phyloP scores from a whole-genome alignment of 2,113 vertebrate genomes.

The Rhinogobius similis region DNA sequence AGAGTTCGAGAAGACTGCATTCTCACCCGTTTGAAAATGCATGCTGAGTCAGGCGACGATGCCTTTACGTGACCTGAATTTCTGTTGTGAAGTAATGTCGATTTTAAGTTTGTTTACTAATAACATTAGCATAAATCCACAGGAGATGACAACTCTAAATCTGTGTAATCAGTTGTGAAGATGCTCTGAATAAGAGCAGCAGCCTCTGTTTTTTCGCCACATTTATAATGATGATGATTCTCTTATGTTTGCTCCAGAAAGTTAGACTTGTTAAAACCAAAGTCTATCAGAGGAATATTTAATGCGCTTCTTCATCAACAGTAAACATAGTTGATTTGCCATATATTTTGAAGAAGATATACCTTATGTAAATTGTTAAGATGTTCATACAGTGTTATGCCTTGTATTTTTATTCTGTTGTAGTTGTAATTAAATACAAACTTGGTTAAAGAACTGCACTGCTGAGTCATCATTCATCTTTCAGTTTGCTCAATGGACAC shows the following conservation, averaged over 20 bases:
- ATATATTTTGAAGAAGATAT: not conserved
- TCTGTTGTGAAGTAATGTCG: conserved; percentile 52
- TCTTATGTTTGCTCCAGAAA: conserved; percentile 21
- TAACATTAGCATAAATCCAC: conserved; percentile 62
- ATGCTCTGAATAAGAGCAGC: conserved; percentile 4
- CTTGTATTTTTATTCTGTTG: not conserved
- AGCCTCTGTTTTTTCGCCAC: conserved; percentile 11
- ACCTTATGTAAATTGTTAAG: not conserved
- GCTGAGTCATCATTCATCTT: conserved; percentile 61
- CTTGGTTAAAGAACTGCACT: conserved; percentile 23
- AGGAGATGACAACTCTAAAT: conserved; percentile 52
- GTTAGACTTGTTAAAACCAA: conserved; percentile 9
- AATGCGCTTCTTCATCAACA: not conserved
- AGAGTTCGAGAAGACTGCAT: conserved; percentile 1
- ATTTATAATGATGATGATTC: conserved; percentile 17
- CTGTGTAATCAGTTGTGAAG: conserved; percentile 52
- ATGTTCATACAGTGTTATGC: not conserved
- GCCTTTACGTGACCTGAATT: conserved; percentile 57
- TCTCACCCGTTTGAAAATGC: conserved; percentile 2
- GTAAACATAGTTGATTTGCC: conserved; percentile 28
- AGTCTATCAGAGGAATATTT: not conserved
- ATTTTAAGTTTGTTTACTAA: conserved; percentile 62
- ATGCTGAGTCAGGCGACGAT: conserved; percentile 26
- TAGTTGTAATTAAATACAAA: not conserved
- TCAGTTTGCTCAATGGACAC: conserved; percentile 15